Evolutionary conservation across 2,113 vertebrate species (phyloP).

Genomic region (Cathartes aura): DNA sequence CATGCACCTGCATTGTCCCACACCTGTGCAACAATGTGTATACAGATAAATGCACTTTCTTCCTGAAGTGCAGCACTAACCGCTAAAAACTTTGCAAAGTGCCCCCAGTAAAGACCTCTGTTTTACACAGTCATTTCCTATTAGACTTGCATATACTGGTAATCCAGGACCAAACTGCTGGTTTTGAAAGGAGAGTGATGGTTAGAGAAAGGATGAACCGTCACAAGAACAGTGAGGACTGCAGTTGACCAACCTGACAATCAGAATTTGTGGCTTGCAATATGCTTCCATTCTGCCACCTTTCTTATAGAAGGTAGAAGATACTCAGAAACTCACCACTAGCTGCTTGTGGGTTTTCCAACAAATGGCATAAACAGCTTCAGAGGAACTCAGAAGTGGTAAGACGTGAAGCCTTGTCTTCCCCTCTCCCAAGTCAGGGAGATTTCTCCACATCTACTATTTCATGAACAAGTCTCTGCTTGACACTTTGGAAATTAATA

Average conservation of each 20-base stretch:
- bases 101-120: neutral
- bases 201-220: neutral
- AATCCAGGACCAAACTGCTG: neutral
- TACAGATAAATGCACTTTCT: neutral
- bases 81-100: neutral
- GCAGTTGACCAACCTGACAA: neutral
- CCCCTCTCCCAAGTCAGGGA: neutral
- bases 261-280: neutral
- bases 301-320: neutral
- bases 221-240: neutral
- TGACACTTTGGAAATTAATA: neutral
- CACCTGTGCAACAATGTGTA: accelerated
- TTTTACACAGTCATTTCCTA: neutral
- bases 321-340: neutral
- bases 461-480: neutral
- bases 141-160: neutral
- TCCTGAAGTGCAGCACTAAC: neutral
- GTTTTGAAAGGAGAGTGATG: neutral
- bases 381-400: neutral
- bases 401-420: neutral
- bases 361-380: neutral
- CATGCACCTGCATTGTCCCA: accelerated
- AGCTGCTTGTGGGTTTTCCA: neutral
- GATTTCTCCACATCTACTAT: neutral
- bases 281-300: neutral